phyloP scores from a whole-genome alignment of 2,113 vertebrate species.

The Aspidoscelis tigris region DNA sequence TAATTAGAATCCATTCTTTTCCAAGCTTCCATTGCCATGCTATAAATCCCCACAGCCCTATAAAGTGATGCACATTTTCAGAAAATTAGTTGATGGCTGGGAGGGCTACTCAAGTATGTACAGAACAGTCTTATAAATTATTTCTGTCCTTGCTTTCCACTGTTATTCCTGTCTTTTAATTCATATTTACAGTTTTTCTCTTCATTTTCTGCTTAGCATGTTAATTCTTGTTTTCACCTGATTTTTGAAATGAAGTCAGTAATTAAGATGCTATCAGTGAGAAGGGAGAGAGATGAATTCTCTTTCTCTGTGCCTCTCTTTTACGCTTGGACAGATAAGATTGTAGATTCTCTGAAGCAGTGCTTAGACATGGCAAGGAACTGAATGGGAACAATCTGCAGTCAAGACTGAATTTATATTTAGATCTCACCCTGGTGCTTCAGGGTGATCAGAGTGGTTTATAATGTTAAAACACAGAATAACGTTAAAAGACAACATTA shows the following conservation, averaged over 20 bases:
- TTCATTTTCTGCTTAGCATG: neutral
- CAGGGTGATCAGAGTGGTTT: too few species aligned
- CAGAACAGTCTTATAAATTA: slow-evolving; percentile 59
- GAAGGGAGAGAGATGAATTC: too few species aligned
- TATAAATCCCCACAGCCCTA: slow-evolving; percentile 59
- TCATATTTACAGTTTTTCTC: neutral
- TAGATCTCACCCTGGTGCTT: too few species aligned
- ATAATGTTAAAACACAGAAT: too few species aligned
- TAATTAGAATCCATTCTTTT: slow-evolving; percentile 74
- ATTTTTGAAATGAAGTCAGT: neutral
- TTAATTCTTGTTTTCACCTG: neutral
- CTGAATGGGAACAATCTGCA: too few species aligned
- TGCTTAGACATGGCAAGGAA: too few species aligned
- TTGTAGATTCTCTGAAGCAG: too few species aligned
- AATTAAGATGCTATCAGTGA: neutral
- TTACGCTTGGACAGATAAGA: too few species aligned
- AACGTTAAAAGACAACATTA: too few species aligned
- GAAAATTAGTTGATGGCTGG: slow-evolving; percentile 46
- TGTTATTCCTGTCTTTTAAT: slow-evolving; percentile 42
- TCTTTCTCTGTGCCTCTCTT: too few species aligned
- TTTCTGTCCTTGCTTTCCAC: slow-evolving; percentile 36
- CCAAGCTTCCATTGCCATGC: slow-evolving; percentile 61
- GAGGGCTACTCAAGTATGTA: slow-evolving; percentile 52
- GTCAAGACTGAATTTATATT: too few species aligned
- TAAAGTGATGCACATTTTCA: slow-evolving; percentile 53